Conservation (phyloP, 2,888 invertebrate genomes). For the Listrodromus nycthemerus region DNA sequence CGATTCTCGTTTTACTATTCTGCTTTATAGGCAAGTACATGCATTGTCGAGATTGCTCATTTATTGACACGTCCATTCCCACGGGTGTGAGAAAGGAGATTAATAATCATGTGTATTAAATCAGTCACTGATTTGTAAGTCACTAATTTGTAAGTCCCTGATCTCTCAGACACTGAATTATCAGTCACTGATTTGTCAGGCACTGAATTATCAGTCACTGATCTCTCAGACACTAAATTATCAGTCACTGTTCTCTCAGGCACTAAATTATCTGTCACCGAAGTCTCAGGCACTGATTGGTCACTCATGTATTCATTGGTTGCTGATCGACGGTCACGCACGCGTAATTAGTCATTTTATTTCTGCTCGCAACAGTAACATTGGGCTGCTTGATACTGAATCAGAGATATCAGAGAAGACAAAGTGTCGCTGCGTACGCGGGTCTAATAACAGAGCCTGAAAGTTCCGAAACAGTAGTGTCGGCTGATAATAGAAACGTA, state of each 20-base stretch:
- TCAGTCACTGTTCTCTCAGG: too few relatives aligned
- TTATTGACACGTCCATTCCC: too few relatives aligned
- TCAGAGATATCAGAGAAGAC: slow-evolving; percentile 91
- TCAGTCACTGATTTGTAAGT: too few relatives aligned
- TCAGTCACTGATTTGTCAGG: too few relatives aligned
- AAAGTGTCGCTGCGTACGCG: slow-evolving; percentile 76
- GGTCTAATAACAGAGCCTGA: slow-evolving; percentile 71
- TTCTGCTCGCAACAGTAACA: slow-evolving; percentile 87
- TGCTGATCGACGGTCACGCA: too few relatives aligned
- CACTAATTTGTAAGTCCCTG: too few relatives aligned
- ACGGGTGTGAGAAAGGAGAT: background rate
- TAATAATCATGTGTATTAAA: background rate
- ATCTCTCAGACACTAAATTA: too few relatives aligned
- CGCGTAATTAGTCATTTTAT: background rate
- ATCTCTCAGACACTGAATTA: too few relatives aligned
- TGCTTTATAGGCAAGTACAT: slow-evolving; percentile 90
- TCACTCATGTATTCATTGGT: too few relatives aligned
- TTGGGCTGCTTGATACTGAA: slow-evolving; percentile 93
- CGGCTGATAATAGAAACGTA: slow-evolving; percentile 70
- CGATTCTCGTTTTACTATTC: slow-evolving; percentile 91
- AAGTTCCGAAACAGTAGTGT: slow-evolving; percentile 56
- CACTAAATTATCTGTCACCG: too few relatives aligned
- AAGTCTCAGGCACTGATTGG: too few relatives aligned
- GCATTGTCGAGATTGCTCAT: background rate
- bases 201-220: too few relatives aligned